phyloP scores from a whole-genome alignment of 2,113 vertebrate species.

The Apaloderma vittatum region DNA sequence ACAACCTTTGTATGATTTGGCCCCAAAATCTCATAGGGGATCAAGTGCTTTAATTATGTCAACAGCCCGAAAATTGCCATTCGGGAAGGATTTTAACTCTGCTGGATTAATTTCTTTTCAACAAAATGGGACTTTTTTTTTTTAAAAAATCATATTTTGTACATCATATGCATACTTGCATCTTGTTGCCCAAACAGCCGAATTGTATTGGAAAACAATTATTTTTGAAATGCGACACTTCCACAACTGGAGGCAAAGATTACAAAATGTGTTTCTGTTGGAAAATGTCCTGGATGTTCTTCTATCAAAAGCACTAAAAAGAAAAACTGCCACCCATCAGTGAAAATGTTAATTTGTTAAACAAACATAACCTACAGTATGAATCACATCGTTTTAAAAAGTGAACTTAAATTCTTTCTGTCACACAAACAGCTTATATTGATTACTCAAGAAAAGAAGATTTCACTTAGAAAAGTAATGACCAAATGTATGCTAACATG shows the following conservation, averaged over 20 bases:
- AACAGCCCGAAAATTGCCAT: neutral
- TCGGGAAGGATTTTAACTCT: neutral
- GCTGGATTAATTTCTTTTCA: neutral
- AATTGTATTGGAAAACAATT: slow-evolving; percentile 2
- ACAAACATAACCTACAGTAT: slow-evolving; percentile 24
- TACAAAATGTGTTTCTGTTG: neutral
- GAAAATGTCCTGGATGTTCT: slow-evolving; percentile 1
- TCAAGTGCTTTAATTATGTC: neutral
- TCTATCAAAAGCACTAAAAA: slow-evolving; percentile 26
- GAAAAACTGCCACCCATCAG: slow-evolving; percentile 21
- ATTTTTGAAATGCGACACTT: slow-evolving; percentile 7
- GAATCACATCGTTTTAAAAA: neutral
- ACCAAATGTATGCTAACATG: slow-evolving; percentile 40
- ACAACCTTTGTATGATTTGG: neutral
- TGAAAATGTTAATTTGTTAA: slow-evolving; percentile 32
- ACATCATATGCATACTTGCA: neutral
- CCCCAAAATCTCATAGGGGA: neutral
- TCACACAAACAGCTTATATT: slow-evolving; percentile 65
- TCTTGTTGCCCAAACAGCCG: slow-evolving; percentile 16
- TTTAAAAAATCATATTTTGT: neutral
- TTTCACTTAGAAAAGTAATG: slow-evolving; percentile 24
- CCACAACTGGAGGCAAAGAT: slow-evolving; percentile 15
- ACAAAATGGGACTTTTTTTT: neutral
- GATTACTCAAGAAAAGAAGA: slow-evolving; percentile 44
- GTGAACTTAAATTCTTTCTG: slow-evolving; percentile 33